These are phyloP conservation scores for Amphiura filiformis DNA, from an alignment of 35 echinoderm and acorn worm species.

Conservation along the genomic window DNA sequence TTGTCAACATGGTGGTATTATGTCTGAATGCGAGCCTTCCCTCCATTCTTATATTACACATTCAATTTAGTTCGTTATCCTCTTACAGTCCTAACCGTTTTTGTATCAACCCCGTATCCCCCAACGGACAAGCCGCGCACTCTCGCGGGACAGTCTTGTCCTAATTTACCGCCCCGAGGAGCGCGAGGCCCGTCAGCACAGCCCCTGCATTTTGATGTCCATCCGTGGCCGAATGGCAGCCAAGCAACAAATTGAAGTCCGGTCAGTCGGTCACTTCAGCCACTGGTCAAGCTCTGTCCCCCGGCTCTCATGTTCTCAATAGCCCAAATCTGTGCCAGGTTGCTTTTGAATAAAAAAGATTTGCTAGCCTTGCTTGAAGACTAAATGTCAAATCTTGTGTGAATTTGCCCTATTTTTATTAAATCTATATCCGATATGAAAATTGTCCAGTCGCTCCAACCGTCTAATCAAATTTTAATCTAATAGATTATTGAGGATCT, in stretches of 20 bases:
- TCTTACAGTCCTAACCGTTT: neutral
- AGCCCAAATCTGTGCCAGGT: slow-evolving; percentile 2
- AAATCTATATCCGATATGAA: neutral
- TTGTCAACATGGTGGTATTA: neutral
- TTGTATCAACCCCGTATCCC: neutral
- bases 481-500: too few species aligned
- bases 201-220: slow-evolving; percentile 5
- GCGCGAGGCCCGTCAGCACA: neutral
- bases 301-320: neutral
- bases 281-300: neutral
- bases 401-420: neutral
- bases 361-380: neutral
- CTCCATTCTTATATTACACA: neutral
- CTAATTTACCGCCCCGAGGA: neutral
- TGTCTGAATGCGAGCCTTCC: neutral
- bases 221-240: neutral
- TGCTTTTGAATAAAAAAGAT: neutral
- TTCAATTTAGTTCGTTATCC: slow-evolving; percentile 4
- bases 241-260: slow-evolving; percentile 10
- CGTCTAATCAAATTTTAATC: too few species aligned
- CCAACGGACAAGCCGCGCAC: neutral
- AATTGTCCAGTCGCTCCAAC: too few species aligned
- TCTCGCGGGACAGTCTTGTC: neutral
- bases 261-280: neutral
- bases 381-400: neutral